Conservation (phyloP, 2,113 vertebrate genomes). For the Gila orcuttii region DNA sequence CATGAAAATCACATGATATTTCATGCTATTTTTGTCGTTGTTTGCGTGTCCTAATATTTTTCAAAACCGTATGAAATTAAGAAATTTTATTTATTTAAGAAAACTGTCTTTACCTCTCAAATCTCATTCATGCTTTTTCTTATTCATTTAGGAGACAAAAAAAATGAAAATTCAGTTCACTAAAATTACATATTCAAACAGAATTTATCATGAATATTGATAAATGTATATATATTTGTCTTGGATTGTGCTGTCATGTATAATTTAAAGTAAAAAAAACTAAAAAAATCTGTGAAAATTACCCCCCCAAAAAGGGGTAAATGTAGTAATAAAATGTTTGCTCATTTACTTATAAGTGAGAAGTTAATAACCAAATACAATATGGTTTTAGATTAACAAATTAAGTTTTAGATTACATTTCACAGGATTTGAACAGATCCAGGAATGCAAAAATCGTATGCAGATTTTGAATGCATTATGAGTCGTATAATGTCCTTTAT, state of each 20-base stretch:
- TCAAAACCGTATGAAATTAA: background rate
- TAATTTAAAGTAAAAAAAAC: background rate
- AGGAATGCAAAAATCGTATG: background rate
- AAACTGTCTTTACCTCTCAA: background rate
- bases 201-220: background rate
- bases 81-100: too few species aligned
- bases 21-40: background rate
- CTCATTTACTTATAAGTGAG: background rate
- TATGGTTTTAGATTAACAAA: background rate
- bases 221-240: too few species aligned
- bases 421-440: background rate
- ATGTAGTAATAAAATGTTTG: background rate
- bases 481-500: background rate
- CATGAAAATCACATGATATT: too few species aligned
- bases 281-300: background rate
- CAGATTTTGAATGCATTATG: background rate
- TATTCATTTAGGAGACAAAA: background rate
- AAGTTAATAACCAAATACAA: background rate
- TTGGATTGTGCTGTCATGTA: background rate
- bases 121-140: background rate
- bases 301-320: background rate
- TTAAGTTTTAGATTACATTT: background rate
- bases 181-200: background rate
- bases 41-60: background rate
- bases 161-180: background rate